A percentile compares a stretch with the other conserved stretches of the same genome.
These are phyloP conservation scores for Adoxophyes honmai DNA, from an alignment of 1,140 invertebrate genomes.

Conservation along the genomic window DNA sequence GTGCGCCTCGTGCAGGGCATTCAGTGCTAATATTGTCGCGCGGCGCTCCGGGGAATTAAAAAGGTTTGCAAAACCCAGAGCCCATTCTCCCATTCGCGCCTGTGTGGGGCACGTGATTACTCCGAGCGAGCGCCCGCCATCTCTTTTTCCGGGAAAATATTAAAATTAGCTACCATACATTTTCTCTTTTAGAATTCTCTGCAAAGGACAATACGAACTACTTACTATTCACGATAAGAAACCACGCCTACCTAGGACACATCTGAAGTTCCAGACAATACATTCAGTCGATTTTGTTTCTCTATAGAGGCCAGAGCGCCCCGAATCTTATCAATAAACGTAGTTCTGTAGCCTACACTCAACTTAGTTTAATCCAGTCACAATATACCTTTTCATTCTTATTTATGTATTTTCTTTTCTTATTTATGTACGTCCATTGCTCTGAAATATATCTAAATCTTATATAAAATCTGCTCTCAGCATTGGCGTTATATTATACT, in stretches of 20 bases:
- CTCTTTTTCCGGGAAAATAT: neutral
- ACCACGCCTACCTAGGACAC: neutral
- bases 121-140: neutral
- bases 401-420: conserved; percentile 1
- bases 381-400: neutral
- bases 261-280: conserved; percentile 7
- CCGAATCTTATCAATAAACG: neutral
- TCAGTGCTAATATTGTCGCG: too few species aligned
- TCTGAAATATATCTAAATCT: conserved; percentile 9
- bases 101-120: neutral
- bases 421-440: conserved; percentile 13
- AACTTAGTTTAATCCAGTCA: conserved; percentile 11
- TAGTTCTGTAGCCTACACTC: conserved; percentile 5
- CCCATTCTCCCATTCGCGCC: neutral
- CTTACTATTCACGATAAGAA: conserved; percentile 15
- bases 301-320: neutral
- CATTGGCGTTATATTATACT: conserved; percentile 1
- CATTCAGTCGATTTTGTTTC: conserved; percentile 13
- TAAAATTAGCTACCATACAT: neutral
- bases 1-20: too few species aligned
- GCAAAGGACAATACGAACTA: conserved; percentile 12
- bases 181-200: neutral
- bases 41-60: too few species aligned
- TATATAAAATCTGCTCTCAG: neutral
- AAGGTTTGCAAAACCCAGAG: neutral